A percentile compares a stretch with the other conserved stretches of the same genome.
Conservation (phyloP, 1,140 invertebrate species). For the Papilio helenus region DNA sequence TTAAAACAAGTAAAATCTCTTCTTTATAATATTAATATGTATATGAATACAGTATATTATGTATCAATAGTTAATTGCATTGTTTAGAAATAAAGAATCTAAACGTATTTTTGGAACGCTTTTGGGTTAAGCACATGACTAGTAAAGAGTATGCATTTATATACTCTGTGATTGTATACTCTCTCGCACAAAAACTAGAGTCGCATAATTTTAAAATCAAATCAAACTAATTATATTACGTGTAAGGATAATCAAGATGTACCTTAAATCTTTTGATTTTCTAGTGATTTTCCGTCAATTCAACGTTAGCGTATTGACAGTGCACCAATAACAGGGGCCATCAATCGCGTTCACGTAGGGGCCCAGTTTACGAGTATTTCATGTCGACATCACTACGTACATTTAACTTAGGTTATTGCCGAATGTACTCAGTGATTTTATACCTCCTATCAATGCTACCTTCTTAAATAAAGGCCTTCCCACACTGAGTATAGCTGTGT, state of each 20-base stretch:
- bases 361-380: conserved; percentile 20
- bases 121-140: no score
- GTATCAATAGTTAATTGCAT: no score
- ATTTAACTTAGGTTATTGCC: conserved; percentile 33
- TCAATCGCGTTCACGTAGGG: background rate
- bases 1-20: no score
- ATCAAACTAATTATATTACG: no score
- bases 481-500: background rate
- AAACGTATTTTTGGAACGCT: no score
- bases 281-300: background rate
- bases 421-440: conserved; percentile 40
- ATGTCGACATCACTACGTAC: conserved; percentile 12
- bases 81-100: no score
- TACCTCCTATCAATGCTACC: conserved; percentile 28
- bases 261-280: background rate
- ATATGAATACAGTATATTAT: no score
- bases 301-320: background rate
- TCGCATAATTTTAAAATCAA: no score
- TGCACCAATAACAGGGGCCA: conserved; percentile 13
- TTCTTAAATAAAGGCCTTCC: conserved; percentile 12
- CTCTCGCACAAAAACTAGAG: no score
- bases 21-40: no score
- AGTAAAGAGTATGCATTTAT: no score
- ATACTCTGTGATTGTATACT: no score
- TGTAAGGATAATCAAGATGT: background rate